phyloP scores from a whole-genome alignment of 2,888 invertebrate genomes.

The Branchellion lobata region DNA sequence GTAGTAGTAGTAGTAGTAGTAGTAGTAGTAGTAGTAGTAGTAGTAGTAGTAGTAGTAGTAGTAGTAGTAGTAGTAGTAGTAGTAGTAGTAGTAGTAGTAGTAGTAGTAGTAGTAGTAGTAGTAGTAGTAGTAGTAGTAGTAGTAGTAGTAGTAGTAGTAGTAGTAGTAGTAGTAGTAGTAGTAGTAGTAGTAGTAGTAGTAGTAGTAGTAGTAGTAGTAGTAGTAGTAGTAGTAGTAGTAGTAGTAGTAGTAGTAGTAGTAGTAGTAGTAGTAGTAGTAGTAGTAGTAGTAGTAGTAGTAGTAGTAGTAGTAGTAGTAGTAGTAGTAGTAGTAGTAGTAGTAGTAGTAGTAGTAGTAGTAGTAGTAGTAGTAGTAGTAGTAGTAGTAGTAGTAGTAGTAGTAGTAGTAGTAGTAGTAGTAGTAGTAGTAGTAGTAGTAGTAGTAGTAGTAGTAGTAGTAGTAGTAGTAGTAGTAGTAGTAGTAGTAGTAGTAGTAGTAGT shows the following conservation, averaged over 20 bases:
- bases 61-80: constrained; percentile 9
- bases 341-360: not conserved
- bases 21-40: constrained; percentile 22
- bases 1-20: constrained; percentile 27
- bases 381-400: not conserved
- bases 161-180: not conserved
- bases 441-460: not conserved
- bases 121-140: constrained; percentile 29
- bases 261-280: not conserved
- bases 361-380: not conserved
- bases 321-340: not conserved
- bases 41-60: not conserved
- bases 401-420: not conserved
- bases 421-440: not conserved
- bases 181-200: not conserved
- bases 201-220: not conserved
- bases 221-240: not conserved
- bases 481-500: not conserved
- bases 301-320: not conserved
- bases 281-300: not conserved
- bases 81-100: constrained; percentile 29
- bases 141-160: constrained; percentile 7
- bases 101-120: constrained; percentile 27
- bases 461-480: not conserved
- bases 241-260: not conserved